Evolutionary conservation across 2,888 invertebrate genomes (phyloP), one percentile per base, ranked within the genome.

Genomic region (Neoascia interrupta): DNA sequence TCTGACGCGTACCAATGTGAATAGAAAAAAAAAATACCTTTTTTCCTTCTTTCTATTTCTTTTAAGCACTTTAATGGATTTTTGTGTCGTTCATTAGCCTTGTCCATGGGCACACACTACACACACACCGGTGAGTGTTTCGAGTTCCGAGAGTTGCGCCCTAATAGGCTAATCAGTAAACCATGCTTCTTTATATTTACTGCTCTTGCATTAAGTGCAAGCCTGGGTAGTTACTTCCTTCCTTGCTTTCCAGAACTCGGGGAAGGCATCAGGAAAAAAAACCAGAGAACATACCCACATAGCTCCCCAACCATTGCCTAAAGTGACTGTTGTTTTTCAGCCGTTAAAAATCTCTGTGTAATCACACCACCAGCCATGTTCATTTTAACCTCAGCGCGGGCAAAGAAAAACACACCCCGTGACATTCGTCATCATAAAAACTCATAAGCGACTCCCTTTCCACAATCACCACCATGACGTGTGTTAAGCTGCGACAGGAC

Each of bases 251-350:
- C n/a, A 31, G 10, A 37, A 21, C 34, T 11, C 34, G n/a, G n/a
- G n/a, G n/a, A n/a, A n/a, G n/a, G n/a, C n/a, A n/a, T n/a, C n/a
- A n/a, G n/a, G n/a, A n/a, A n/a, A n/a, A n/a, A n/a, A n/a, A n/a
- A n/a, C 26, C 15, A 1, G 1, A 23, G 13, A 16, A 5, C 5
- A 39, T 39, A 18, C 16, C 18, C 6, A 43, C 13, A n/a, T 3
- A 2, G 34, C 36, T 28, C 43, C 43, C 34, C 43, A 10, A 58
- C 72, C 72, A 79, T 73, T 72, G 31, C 53, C 41, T 53, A 51
- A 72, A 76, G 76, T 72, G 76, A 72, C 72, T 72, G 76, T 72
- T 72, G 76, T 76, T 76, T 76, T 76, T 64, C 76, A 76, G 76
- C 64, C 76, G 75, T 56, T 69, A 51, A 63, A 56, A 70, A 58